Evolutionary conservation across 2,888 invertebrate species (phyloP).

Genomic region (Lepetodrilus schrolli): DNA sequence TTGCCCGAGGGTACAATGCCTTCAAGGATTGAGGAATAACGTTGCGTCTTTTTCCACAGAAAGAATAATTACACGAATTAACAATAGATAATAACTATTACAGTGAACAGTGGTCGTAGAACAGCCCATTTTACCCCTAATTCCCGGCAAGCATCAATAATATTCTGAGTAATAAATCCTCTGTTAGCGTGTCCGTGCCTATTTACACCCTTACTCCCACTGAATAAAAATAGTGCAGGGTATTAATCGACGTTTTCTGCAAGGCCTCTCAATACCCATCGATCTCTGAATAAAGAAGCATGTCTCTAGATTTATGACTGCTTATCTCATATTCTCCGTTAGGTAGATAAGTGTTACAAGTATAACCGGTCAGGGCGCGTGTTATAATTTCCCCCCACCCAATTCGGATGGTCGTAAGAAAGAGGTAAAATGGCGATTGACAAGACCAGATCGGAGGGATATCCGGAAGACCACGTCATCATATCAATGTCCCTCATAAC

Average conservation of each 20-base stretch:
- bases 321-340: not conserved
- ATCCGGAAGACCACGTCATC: not conserved
- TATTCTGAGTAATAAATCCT: slow-evolving; percentile 5
- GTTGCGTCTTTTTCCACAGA: too few relatives aligned
- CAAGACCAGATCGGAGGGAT: not conserved
- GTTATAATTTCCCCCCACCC: not conserved
- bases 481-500: not conserved
- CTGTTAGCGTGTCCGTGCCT: slow-evolving; percentile 4
- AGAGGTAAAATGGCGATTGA: not conserved
- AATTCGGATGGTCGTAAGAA: not conserved
- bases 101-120: not conserved
- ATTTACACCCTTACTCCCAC: slow-evolving; percentile 17
- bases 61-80: slow-evolving; percentile 14
- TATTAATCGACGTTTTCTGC: slow-evolving; percentile 17
- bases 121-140: not conserved
- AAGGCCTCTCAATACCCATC: slow-evolving; percentile 20
- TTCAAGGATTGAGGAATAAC: too few relatives aligned
- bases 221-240: slow-evolving; percentile 25
- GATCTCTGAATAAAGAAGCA: slow-evolving; percentile 21
- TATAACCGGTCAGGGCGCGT: not conserved
- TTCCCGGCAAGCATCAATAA: not conserved
- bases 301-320: slow-evolving; percentile 6
- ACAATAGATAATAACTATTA: slow-evolving; percentile 18
- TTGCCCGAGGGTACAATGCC: too few relatives aligned
- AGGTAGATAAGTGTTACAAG: not conserved